These are phyloP conservation scores for Philantomba maxwellii DNA, from an alignment of 2,113 vertebrate species.

Conservation along the genomic window DNA sequence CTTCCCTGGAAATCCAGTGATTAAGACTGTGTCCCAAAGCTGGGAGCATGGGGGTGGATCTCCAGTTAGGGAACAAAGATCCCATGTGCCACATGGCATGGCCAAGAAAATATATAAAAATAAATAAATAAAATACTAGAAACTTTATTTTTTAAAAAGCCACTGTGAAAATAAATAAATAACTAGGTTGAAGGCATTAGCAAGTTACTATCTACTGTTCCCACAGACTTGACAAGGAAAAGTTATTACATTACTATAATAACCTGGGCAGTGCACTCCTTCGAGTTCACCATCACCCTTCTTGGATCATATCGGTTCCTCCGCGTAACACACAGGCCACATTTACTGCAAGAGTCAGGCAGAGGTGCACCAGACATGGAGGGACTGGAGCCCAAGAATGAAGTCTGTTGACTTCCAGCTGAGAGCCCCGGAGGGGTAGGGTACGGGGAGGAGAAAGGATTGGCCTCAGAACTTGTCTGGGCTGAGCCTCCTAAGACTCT, in stretches of 20 bases:
- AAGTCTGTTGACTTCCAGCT: neutral
- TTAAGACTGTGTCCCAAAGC: neutral
- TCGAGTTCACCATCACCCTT: neutral
- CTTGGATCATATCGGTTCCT: neutral
- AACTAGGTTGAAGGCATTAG: neutral
- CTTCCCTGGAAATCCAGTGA: neutral
- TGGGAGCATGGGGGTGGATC: neutral
- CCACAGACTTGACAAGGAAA: neutral
- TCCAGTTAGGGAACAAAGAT: neutral
- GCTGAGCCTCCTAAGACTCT: neutral
- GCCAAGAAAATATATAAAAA: neutral
- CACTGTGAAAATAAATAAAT: neutral
- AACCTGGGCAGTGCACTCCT: neutral
- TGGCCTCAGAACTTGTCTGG: neutral
- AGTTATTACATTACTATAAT: neutral
- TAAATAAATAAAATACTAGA: neutral
- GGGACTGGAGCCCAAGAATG: neutral
- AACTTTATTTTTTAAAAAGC: neutral
- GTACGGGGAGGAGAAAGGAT: neutral
- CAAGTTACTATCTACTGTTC: neutral
- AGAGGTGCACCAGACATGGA: neutral
- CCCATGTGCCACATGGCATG: neutral
- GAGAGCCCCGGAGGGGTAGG: neutral
- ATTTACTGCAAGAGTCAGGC: neutral
- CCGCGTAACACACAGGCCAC: neutral